These are phyloP conservation scores for Chaetoderma sp. DNA, from an alignment of 2,888 invertebrate genomes.

Conservation along the genomic window DNA sequence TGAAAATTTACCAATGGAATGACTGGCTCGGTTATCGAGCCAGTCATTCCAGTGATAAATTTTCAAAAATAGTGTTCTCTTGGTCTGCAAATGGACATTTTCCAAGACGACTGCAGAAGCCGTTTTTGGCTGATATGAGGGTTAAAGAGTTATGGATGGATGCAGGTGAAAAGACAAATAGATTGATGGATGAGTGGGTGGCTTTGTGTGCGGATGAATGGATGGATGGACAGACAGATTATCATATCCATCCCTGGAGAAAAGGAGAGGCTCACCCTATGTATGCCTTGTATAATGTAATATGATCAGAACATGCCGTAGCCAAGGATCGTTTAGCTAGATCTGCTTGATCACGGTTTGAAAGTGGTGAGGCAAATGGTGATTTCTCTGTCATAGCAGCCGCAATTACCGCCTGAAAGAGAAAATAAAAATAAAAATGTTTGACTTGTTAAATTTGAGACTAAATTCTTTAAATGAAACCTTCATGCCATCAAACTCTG, in stretches of 20 bases:
- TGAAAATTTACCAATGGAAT: too few relatives aligned
- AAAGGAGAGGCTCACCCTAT: conserved; percentile 41
- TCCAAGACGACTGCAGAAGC: neutral
- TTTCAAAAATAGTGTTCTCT: too few relatives aligned
- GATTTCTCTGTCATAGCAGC: conserved; percentile 67
- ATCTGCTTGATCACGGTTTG: conserved; percentile 56
- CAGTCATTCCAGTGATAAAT: too few relatives aligned
- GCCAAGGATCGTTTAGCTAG: conserved; percentile 52
- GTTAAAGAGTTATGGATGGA: neutral
- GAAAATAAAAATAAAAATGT: neutral
- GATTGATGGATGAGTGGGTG: too few relatives aligned
- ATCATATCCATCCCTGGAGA: too few relatives aligned
- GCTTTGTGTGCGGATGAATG: too few relatives aligned
- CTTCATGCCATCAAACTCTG: too few relatives aligned
- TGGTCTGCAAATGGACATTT: neutral
- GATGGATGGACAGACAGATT: too few relatives aligned
- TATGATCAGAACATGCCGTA: conserved; percentile 60
- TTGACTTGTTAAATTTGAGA: too few relatives aligned
- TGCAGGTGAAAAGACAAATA: too few relatives aligned
- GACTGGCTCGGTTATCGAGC: too few relatives aligned
- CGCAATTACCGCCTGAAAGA: conserved; percentile 61
- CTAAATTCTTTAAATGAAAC: too few relatives aligned
- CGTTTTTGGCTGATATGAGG: neutral
- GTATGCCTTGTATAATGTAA: conserved; percentile 50
- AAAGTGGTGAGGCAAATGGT: conserved; percentile 62